Evolutionary conservation across 2,888 invertebrate genomes (phyloP).

Genomic region (Blera fallax): DNA sequence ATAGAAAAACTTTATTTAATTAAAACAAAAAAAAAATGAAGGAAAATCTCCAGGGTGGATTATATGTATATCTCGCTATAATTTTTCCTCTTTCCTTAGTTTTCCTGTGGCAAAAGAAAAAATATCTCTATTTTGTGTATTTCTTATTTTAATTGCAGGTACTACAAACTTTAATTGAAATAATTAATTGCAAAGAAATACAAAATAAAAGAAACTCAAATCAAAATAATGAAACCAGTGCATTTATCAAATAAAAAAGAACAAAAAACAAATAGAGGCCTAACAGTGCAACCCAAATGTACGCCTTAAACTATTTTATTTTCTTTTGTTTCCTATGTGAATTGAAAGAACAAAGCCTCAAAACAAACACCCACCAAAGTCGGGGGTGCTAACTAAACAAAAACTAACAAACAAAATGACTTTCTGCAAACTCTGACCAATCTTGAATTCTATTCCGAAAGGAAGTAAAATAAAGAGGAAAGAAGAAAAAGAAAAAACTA

Average conservation of each 20-base stretch:
- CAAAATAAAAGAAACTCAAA: slow-evolving; percentile 5
- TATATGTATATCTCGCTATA: slow-evolving; percentile 20
- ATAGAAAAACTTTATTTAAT: slow-evolving; percentile 67
- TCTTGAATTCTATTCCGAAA: slow-evolving; percentile 54
- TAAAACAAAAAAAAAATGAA: slow-evolving; percentile 27
- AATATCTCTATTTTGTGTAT: slow-evolving; percentile 40
- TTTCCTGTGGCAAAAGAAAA: slow-evolving; percentile 25
- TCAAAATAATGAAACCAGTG: slow-evolving; percentile 55
- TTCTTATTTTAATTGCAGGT: slow-evolving; percentile 69
- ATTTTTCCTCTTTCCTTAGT: not conserved
- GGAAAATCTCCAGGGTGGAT: slow-evolving; percentile 57
- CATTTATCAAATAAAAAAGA: slow-evolving; percentile 64
- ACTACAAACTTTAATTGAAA: slow-evolving; percentile 62
- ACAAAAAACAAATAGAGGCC: slow-evolving; percentile 50
- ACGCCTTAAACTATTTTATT: slow-evolving; percentile 6
- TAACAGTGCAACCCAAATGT: slow-evolving; percentile 44
- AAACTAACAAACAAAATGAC: slow-evolving; percentile 48
- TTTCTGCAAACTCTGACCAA: slow-evolving; percentile 57
- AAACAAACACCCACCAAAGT: slow-evolving; percentile 8
- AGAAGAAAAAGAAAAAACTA: not conserved
- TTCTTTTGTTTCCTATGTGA: slow-evolving; percentile 17
- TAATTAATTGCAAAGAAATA: slow-evolving; percentile 32
- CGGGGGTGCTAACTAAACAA: slow-evolving; percentile 14
- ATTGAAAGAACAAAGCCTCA: not conserved
- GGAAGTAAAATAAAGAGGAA: slow-evolving; percentile 35